Evolutionary conservation across 2,888 invertebrate species (phyloP).

Genomic region (Pediacus dermestoides): DNA sequence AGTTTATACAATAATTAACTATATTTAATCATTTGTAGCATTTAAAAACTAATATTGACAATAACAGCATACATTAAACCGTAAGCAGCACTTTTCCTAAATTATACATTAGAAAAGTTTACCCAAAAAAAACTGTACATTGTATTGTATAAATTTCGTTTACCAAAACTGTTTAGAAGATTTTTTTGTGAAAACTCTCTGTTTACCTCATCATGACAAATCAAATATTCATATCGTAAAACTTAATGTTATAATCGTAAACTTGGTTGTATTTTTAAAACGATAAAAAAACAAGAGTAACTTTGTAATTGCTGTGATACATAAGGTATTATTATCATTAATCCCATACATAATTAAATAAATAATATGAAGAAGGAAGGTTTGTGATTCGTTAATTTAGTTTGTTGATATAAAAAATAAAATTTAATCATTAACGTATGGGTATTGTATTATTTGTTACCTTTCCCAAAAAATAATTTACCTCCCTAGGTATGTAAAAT

Average conservation of each 20-base stretch:
- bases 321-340: constrained; percentile 30
- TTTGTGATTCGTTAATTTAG: constrained; percentile 42
- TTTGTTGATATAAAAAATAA: constrained; percentile 32
- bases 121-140: too few relatives aligned
- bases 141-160: too few relatives aligned
- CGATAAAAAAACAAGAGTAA: constrained; percentile 26
- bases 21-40: too few relatives aligned
- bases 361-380: constrained; percentile 24
- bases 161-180: too few relatives aligned
- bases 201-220: constrained; percentile 39
- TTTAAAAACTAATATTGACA: too few relatives aligned
- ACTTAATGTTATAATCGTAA: constrained; percentile 26
- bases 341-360: constrained; percentile 34
- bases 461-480: too few relatives aligned
- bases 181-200: too few relatives aligned
- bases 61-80: too few relatives aligned
- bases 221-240: constrained; percentile 41
- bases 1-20: too few relatives aligned
- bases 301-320: constrained; percentile 44
- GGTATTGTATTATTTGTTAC: constrained; percentile 2
- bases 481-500: too few relatives aligned
- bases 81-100: too few relatives aligned
- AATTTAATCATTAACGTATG: constrained; percentile 12
- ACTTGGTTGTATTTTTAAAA: constrained; percentile 23
- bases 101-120: too few relatives aligned